Evolutionary conservation across 2,888 invertebrate species (phyloP).

Genomic region (Andrena fulva): DNA sequence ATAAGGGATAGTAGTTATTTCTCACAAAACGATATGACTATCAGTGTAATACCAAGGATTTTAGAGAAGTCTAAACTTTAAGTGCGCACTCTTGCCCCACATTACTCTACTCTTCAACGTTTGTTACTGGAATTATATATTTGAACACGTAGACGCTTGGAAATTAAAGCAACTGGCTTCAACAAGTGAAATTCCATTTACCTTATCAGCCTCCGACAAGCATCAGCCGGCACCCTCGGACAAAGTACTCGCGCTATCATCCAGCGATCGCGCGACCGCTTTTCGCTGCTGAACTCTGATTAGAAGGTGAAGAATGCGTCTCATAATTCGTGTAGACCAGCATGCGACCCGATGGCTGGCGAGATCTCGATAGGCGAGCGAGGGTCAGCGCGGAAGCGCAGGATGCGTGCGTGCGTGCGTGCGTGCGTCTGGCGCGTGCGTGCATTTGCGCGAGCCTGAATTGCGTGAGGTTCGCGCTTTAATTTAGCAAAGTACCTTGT

Average conservation of each 20-base stretch:
- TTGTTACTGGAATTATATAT: no score
- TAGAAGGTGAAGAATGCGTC: slow-evolving; percentile 62
- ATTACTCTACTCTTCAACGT: no score
- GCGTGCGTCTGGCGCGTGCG: slow-evolving; percentile 47
- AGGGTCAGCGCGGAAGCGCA: neutral
- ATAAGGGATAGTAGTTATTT: no score
- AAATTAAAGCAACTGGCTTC: neutral
- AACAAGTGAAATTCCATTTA: slow-evolving; percentile 41
- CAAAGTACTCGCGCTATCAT: slow-evolving; percentile 32
- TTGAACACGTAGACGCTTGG: neutral
- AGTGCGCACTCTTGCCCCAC: no score
- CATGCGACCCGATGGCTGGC: slow-evolving; percentile 29
- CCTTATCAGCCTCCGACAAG: slow-evolving; percentile 30
- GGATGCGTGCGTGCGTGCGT: slow-evolving; percentile 48
- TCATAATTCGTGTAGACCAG: slow-evolving; percentile 60
- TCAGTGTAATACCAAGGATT: no score
- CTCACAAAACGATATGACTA: no score
- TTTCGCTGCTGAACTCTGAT: slow-evolving; percentile 52
- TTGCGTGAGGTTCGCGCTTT: slow-evolving; percentile 78
- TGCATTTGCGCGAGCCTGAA: slow-evolving; percentile 58
- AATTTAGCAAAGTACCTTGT: slow-evolving; percentile 79
- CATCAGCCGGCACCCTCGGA: slow-evolving; percentile 23
- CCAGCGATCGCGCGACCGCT: slow-evolving; percentile 23
- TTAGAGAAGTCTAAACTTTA: no score
- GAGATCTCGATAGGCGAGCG: slow-evolving; percentile 46